A percentile compares a stretch with the other conserved stretches of the same genome.
These are phyloP conservation scores for Quadriops clusia DNA, from an alignment of 2,888 invertebrate genomes.

Conservation along the genomic window DNA sequence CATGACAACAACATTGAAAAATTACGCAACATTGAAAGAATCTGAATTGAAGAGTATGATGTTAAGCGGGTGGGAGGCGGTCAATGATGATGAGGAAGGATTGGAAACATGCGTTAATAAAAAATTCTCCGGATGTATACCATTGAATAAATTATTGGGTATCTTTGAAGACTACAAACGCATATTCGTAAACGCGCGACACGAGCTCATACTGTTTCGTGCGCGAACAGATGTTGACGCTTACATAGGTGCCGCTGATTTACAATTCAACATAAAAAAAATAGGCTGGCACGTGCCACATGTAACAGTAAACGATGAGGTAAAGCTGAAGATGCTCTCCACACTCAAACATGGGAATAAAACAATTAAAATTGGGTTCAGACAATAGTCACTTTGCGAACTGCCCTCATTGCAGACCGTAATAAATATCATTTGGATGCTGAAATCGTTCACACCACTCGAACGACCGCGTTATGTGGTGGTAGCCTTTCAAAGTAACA, in stretches of 20 bases:
- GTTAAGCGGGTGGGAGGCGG: slow-evolving; percentile 19
- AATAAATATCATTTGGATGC: too few species aligned
- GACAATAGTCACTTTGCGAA: too few species aligned
- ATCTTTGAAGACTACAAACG: slow-evolving; percentile 28
- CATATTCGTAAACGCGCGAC: slow-evolving; percentile 28
- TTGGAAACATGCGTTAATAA: slow-evolving; percentile 14
- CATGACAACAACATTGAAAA: slow-evolving; percentile 25
- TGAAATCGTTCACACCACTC: too few species aligned
- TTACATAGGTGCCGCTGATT: slow-evolving; percentile 13
- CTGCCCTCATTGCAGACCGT: too few species aligned
- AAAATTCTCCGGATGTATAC: slow-evolving; percentile 24
- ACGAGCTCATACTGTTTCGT: slow-evolving; percentile 27
- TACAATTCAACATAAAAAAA: slow-evolving; percentile 8
- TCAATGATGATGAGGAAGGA: slow-evolving; percentile 8
- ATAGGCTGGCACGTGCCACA: slow-evolving; percentile 9
- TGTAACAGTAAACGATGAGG: slow-evolving; percentile 7
- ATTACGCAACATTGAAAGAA: slow-evolving; percentile 22
- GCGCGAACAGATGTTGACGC: slow-evolving; percentile 23
- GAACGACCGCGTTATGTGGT: slow-evolving; percentile 11
- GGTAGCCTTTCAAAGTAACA: slow-evolving; percentile 9
- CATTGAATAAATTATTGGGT: slow-evolving; percentile 24
- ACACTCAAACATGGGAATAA: slow-evolving; percentile 4
- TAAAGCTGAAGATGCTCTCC: slow-evolving; percentile 5
- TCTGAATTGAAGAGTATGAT: slow-evolving; percentile 19
- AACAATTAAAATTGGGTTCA: slow-evolving; percentile 7